These are phyloP conservation scores for Pristionchus exspectatus DNA, from an alignment of 2,888 invertebrate species.

Conservation along the genomic window DNA sequence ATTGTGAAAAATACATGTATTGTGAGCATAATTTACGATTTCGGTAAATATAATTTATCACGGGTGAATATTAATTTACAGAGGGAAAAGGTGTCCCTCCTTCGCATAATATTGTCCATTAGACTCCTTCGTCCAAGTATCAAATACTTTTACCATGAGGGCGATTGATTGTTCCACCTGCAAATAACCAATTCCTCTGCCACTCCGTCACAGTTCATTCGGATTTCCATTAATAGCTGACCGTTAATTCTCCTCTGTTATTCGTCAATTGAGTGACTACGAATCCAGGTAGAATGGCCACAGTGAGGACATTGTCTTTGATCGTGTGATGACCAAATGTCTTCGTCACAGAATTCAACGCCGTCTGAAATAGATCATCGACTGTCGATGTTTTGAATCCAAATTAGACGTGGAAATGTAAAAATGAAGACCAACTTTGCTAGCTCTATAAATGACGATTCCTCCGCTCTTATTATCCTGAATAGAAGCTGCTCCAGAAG, in stretches of 20 bases:
- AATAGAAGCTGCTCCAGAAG: conserved; percentile 63
- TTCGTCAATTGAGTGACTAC: conserved; percentile 34
- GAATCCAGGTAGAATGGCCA: conserved; percentile 52
- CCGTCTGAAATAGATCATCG: conserved; percentile 3
- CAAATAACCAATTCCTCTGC: background rate
- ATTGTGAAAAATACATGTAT: no score
- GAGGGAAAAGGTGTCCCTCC: conserved; percentile 43
- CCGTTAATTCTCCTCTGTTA: conserved; percentile 44
- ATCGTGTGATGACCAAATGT: conserved; percentile 32
- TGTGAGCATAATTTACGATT: no score
- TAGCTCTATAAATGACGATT: conserved; percentile 43
- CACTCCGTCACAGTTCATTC: background rate
- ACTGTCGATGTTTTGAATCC: background rate
- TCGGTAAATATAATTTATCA: background rate
- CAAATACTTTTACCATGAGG: conserved; percentile 30
- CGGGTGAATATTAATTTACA: background rate
- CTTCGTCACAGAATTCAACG: conserved; percentile 53
- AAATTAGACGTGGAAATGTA: background rate
- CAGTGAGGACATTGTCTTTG: conserved; percentile 47
- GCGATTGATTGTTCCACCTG: conserved; percentile 51
- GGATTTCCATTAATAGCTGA: background rate
- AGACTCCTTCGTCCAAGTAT: conserved; percentile 31
- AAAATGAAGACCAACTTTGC: conserved; percentile 21
- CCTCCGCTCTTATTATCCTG: conserved; percentile 54
- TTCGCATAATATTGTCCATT: conserved; percentile 45